These are phyloP conservation scores for Pteria penguin DNA, from an alignment of 2,888 invertebrate species.

Conservation along the genomic window DNA sequence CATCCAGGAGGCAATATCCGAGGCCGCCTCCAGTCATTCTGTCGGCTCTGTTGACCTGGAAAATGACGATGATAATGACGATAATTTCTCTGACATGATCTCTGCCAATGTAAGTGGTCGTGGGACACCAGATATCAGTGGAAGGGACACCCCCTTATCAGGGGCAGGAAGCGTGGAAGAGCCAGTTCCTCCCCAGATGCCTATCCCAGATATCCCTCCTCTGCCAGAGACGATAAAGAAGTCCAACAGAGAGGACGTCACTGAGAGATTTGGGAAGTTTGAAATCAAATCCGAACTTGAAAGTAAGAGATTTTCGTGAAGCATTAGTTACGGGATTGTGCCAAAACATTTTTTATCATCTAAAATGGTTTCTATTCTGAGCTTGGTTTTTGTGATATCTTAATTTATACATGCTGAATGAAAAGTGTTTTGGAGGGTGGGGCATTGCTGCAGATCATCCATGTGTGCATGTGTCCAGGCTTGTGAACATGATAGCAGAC, in stretches of 20 bases:
- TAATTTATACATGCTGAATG: too few relatives aligned
- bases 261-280: constrained; percentile 99
- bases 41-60: constrained; percentile 90
- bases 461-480: too few relatives aligned
- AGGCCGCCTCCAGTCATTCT: constrained; percentile 96
- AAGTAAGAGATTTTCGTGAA: neutral
- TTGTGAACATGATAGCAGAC: too few relatives aligned
- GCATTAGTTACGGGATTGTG: too few relatives aligned
- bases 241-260: constrained; percentile 95
- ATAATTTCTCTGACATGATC: constrained; percentile 96
- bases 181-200: constrained; percentile 51
- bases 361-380: too few relatives aligned
- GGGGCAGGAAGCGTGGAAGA: constrained; percentile 82
- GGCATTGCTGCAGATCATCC: too few relatives aligned
- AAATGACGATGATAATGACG: constrained; percentile 85
- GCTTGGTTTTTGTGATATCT: too few relatives aligned
- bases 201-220: constrained; percentile 42
- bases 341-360: too few relatives aligned
- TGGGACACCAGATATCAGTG: constrained; percentile 81
- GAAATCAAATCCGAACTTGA: constrained; percentile 78
- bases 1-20: constrained; percentile 95
- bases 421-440: too few relatives aligned
- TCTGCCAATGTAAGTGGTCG: constrained; percentile 96
- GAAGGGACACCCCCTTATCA: constrained; percentile 95
- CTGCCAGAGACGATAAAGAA: constrained; percentile 83